These are phyloP conservation scores for Monodelphis domestica DNA, from an alignment of 2,797 vertebrate species.

Conservation along the genomic window DNA sequence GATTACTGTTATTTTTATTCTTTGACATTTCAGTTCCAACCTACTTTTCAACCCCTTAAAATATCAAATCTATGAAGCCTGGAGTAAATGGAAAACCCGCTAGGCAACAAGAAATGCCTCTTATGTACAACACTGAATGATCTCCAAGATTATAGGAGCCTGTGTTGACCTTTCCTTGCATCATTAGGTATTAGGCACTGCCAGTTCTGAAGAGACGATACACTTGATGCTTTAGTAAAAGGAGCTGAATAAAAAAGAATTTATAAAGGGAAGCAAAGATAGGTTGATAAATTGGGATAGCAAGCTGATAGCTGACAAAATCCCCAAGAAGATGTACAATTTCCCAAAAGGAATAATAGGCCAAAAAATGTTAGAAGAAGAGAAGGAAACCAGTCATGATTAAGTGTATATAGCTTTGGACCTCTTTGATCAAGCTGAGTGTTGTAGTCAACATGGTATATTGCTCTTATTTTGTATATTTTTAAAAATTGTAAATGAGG, in stretches of 20 bases:
- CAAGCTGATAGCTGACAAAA: neutral
- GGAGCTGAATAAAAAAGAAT: neutral
- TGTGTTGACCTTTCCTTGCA: neutral
- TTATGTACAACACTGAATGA: neutral
- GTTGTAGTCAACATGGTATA: neutral
- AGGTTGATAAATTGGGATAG: neutral
- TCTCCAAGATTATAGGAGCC: neutral
- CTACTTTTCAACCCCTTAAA: conserved; percentile 23
- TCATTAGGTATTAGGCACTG: neutral
- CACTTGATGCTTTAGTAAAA: neutral
- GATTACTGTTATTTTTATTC: conserved; percentile 49
- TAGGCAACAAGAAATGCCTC: neutral
- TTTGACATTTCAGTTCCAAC: conserved; percentile 12
- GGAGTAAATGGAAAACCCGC: conserved; percentile 17
- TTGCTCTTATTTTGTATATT: neutral
- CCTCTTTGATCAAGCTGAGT: neutral
- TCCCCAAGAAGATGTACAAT: neutral
- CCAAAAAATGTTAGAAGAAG: neutral
- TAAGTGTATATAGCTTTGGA: neutral
- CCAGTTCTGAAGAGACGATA: neutral
- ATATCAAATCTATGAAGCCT: neutral
- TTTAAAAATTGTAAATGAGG: neutral
- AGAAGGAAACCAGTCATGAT: neutral
- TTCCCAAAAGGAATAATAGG: neutral
- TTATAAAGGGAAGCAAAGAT: neutral